Evolutionary conservation across 2,888 invertebrate species (phyloP).

Genomic region (Microplitis manilae): DNA sequence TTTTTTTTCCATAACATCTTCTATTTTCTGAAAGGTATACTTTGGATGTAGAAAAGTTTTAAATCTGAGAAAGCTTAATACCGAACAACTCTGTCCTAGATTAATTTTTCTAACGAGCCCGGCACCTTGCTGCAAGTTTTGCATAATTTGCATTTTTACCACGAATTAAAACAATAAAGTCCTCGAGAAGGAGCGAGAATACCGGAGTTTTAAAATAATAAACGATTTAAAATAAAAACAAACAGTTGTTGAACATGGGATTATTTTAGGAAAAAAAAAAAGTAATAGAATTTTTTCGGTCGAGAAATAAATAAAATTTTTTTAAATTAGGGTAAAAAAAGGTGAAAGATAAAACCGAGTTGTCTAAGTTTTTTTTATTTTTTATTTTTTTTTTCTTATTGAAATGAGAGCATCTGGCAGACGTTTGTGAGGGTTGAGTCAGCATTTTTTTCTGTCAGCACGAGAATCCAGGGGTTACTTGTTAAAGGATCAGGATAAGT

Average conservation of each 20-base stretch:
- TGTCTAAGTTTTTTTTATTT: constrained; percentile 47
- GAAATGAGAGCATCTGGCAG: constrained; percentile 62
- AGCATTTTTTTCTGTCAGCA: constrained; percentile 53
- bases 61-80: constrained; percentile 47
- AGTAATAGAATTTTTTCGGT: constrained; percentile 16
- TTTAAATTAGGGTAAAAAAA: constrained; percentile 18
- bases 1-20: background rate
- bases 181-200: constrained; percentile 8
- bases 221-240: constrained; percentile 31
- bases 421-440: constrained; percentile 57
- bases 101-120: constrained; percentile 51
- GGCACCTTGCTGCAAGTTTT: constrained; percentile 35
- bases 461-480: constrained; percentile 1
- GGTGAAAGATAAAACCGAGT: constrained; percentile 28
- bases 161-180: constrained; percentile 43
- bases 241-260: constrained; percentile 22
- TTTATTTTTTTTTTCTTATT: constrained; percentile 55
- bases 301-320: constrained; percentile 7
- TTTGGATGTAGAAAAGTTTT: constrained; percentile 25
- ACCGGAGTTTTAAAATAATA: constrained; percentile 5
- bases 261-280: constrained; percentile 22
- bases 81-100: constrained; percentile 43
- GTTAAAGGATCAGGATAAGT: background rate
- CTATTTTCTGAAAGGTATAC: too few relatives aligned
- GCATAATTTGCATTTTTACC: constrained; percentile 47